Percentiles rank a stretch among this genome's conserved stretches.
Evolutionary conservation across 2,113 vertebrate species (phyloP).

Genomic region (Aegypius monachus): DNA sequence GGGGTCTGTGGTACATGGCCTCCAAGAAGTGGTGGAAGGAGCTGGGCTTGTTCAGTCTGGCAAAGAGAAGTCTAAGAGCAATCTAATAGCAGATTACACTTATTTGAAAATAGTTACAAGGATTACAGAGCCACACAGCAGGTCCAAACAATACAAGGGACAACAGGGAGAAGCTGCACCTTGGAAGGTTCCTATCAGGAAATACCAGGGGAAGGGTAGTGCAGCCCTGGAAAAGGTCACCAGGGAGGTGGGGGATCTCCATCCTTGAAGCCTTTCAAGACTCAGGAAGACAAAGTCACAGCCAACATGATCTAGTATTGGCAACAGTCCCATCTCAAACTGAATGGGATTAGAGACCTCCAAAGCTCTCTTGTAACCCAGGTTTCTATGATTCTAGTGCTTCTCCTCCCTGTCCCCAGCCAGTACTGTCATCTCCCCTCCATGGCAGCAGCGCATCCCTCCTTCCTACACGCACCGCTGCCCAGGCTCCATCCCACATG

Average conservation of each 20-base stretch:
- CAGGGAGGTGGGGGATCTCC: not conserved
- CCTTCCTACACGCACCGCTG: not conserved
- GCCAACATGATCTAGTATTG: not conserved
- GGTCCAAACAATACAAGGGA: not conserved
- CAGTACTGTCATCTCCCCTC: not conserved
- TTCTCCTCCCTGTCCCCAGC: not conserved
- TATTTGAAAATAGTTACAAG: not conserved
- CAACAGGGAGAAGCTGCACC: not conserved
- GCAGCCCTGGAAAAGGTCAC: not conserved
- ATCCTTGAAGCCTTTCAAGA: not conserved
- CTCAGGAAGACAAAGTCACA: not conserved
- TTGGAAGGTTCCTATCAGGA: not conserved
- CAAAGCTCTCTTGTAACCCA: not conserved
- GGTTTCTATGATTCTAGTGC: not conserved
- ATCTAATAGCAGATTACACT: not conserved
- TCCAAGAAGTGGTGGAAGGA: not conserved
- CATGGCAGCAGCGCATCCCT: not conserved
- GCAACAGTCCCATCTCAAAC: not conserved
- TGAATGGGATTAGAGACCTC: not conserved
- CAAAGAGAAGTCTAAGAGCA: not conserved
- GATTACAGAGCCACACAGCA: not conserved
- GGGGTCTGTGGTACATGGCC: not conserved
- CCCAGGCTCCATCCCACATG: not conserved
- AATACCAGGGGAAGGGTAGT: not conserved
- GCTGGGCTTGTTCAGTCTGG: not conserved